These are phyloP conservation scores for Ischnus inquisitorius DNA, from an alignment of 2,888 invertebrate genomes.

Conservation along the genomic window DNA sequence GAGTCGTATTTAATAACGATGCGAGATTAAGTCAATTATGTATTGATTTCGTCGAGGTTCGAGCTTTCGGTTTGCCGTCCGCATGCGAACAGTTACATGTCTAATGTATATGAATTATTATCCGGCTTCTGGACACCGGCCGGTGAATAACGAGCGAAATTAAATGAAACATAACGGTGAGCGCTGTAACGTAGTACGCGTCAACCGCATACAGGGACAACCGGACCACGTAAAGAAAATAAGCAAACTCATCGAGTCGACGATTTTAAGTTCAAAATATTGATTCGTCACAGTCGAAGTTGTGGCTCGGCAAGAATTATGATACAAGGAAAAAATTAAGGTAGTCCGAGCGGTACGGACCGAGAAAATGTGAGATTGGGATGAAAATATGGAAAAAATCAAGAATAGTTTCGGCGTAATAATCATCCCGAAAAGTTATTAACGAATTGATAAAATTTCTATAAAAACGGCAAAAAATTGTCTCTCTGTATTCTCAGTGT, in stretches of 20 bases:
- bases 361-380: no score
- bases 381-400: no score
- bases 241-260: neutral
- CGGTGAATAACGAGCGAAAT: constrained; percentile 42
- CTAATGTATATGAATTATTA: constrained; percentile 36
- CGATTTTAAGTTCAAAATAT: neutral
- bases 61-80: neutral
- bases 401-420: no score
- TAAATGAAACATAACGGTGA: constrained; percentile 41
- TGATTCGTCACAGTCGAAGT: no score
- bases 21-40: constrained; percentile 56
- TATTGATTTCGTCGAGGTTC: constrained; percentile 5
- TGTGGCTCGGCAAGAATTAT: no score
- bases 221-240: neutral
- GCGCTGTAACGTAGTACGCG: neutral
- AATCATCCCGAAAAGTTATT: no score
- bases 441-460: no score
- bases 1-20: constrained; percentile 33
- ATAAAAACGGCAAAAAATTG: no score
- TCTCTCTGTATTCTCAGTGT: no score
- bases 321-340: no score
- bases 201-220: neutral
- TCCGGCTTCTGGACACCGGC: constrained; percentile 31
- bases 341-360: no score
- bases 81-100: constrained; percentile 11